Evolutionary conservation across 2,888 invertebrate genomes (phyloP), one percentile per base, ranked within the genome.

Genomic region (Macrophya alboannulata): DNA sequence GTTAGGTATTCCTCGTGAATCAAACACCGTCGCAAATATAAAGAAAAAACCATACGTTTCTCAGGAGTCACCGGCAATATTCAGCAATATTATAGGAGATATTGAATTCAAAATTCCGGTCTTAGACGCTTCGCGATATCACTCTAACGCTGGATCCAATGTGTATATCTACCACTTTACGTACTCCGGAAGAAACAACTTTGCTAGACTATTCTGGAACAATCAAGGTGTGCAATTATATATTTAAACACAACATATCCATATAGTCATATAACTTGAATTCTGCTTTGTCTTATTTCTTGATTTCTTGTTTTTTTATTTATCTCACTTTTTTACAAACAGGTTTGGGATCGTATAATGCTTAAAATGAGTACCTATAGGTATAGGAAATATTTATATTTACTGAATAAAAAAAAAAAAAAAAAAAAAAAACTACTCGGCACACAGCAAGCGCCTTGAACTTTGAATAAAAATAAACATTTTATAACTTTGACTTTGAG

Each of bases 101-200:
- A 17, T n/a, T 10, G 74, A 85, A 59, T 85, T 85, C 76, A 85
- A 76, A 62, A 25, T 25, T 31, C 85, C 85, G 59, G 37, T 85
- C 17, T 59, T 84, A 65, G 21, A 55, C 68, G 45, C 82, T 45
- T 74, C 84, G 9, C 68, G 59, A 48, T 40, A 59, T 48, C 76
- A 85, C 25, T 25, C 48, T 21, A 55, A 37, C 37, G 51, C 84
- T 31, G 85, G 85, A 55, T 55, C 84, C 5, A 76, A 62, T 9
- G 85, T 85, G 6, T 85, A 74, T 48, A 62, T 85, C 43, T 85
- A 85, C 72, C 84, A 84, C 25, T 85, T 85, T 62, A 31, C 45
- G 10, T 85, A 74, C 59, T 51, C 21, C 72, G 85, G 85, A 17
- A 84, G 83, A 40, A 85, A 84, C 43, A 84, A 85, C 59, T 74